Base-by-base conservation (phyloP, 2,113 vertebrate genomes). In the Conger conger region DNA sequence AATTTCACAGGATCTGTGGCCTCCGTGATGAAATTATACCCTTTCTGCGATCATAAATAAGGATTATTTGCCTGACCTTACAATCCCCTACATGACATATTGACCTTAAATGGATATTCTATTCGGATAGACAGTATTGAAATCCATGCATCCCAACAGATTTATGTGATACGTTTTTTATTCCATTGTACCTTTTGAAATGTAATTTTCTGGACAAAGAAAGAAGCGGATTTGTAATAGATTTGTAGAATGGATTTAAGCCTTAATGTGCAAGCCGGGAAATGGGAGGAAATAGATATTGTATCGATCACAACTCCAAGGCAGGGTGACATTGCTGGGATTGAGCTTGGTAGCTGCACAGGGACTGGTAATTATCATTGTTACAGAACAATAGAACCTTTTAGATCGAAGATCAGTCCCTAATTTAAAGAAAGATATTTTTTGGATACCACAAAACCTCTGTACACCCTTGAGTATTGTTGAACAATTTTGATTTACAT, bases 51-150 rank as follows among this genome's bases (percentile, higher is more conserved):
- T 11, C 57, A 23, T 63, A 27, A 63, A 63, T 63, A 18, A 63
- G 57, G 57, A 63, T 63, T 63, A 63, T 8, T 63, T 23, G 57
- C 23, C 57, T 63, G 57, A 63, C 57, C 57, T 63, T 63, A 63
- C 57, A 63, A 23, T 63, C 57, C 45, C 57, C 18, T 63, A 63
- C 57, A 63, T 27, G 57, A 63, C 57, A 63, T 63, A 63, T 73
- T 73, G 27, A 73, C 68, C 68, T 73, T 73, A 73, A 33, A 73
- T 73, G 68, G 68, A 33, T 73, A 73, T 73, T 73, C 68, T 73
- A 2, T 33, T 73, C n/a, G n/a, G 68, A 73, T 63, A 27, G 68
- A 73, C 68, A 73, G n/a, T 73, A 73, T 9, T 73, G n/a, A 73
- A 73, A 73, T 73, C n/a, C n/a, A 73, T 73, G 68, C 27, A 73